A percentile compares a stretch with the other conserved stretches of the same genome.
These are phyloP conservation scores for Apistogramma diplotaenia DNA, from an alignment of 2,113 vertebrate species.

Conservation along the genomic window DNA sequence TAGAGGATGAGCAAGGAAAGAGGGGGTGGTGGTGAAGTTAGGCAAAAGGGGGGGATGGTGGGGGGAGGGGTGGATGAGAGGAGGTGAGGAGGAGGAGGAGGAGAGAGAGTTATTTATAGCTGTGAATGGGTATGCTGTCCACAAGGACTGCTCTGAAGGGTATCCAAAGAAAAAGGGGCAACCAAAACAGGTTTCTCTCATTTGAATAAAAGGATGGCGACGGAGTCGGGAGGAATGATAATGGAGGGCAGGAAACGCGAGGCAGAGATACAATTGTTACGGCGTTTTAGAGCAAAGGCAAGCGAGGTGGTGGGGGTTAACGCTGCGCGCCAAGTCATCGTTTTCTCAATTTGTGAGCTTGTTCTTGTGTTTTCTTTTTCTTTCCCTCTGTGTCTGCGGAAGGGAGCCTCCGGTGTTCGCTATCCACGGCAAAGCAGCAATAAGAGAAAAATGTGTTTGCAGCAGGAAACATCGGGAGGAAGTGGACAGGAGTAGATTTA, in stretches of 20 bases:
- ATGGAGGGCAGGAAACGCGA: slow-evolving; percentile 16
- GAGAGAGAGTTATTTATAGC: slow-evolving; percentile 78
- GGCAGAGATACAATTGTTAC: slow-evolving; percentile 3
- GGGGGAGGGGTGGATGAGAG: background rate
- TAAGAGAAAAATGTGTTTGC: background rate
- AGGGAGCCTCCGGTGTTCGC: background rate
- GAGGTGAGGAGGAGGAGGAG: background rate
- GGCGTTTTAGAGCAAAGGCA: background rate
- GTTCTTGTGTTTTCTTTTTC: background rate
- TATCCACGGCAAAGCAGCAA: slow-evolving; percentile 9
- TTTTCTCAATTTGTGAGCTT: slow-evolving; percentile 2
- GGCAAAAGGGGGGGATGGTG: background rate
- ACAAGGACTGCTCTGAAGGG: slow-evolving; percentile 78
- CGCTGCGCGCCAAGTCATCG: slow-evolving; percentile 1
- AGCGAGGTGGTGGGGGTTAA: background rate
- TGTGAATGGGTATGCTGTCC: slow-evolving; percentile 74
- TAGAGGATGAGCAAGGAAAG: slow-evolving; percentile 33
- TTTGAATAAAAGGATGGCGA: slow-evolving; percentile 66
- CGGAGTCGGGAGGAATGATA: slow-evolving; percentile 18
- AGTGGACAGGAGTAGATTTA: slow-evolving; percentile 50
- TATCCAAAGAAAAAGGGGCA: slow-evolving; percentile 72
- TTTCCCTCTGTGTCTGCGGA: background rate
- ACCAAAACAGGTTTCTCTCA: slow-evolving; percentile 58
- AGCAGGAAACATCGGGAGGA: slow-evolving; percentile 47
- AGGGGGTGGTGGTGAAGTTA: slow-evolving; percentile 1